Conservation (phyloP, 2,113 vertebrate species). For the Sminthopsis crassicaudata region DNA sequence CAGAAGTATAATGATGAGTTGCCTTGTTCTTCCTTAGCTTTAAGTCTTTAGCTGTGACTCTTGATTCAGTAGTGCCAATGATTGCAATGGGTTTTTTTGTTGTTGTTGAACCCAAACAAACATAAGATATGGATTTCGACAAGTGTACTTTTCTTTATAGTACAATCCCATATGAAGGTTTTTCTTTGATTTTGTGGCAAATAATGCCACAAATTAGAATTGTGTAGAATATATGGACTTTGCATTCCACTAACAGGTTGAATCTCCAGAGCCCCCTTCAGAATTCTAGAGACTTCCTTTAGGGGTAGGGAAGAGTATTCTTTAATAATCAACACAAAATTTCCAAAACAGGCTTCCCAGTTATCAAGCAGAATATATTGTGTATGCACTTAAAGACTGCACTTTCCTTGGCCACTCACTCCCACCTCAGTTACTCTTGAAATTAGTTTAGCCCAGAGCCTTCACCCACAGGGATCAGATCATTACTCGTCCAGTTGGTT, state of each 20-base stretch:
- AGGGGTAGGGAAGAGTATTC: background rate
- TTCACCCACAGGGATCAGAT: background rate
- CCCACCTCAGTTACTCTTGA: background rate
- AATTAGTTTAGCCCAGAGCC: background rate
- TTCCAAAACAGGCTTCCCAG: background rate
- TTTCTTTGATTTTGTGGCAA: background rate
- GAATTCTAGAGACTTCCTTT: background rate
- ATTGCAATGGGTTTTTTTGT: background rate
- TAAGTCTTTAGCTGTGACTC: background rate
- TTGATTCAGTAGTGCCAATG: background rate
- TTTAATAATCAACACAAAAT: background rate
- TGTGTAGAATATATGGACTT: background rate
- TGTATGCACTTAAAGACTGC: background rate
- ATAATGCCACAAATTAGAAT: background rate
- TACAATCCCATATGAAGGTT: background rate
- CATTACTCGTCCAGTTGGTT: background rate
- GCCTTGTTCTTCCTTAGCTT: background rate
- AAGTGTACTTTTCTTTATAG: background rate
- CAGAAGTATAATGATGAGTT: background rate
- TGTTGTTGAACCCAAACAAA: background rate
- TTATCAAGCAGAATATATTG: background rate
- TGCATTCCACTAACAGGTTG: background rate
- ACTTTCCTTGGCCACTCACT: background rate
- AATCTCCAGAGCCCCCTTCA: background rate
- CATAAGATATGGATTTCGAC: background rate